Conservation (phyloP, 2,888 invertebrate species). For the Caenorhabditis macrosperma region DNA sequence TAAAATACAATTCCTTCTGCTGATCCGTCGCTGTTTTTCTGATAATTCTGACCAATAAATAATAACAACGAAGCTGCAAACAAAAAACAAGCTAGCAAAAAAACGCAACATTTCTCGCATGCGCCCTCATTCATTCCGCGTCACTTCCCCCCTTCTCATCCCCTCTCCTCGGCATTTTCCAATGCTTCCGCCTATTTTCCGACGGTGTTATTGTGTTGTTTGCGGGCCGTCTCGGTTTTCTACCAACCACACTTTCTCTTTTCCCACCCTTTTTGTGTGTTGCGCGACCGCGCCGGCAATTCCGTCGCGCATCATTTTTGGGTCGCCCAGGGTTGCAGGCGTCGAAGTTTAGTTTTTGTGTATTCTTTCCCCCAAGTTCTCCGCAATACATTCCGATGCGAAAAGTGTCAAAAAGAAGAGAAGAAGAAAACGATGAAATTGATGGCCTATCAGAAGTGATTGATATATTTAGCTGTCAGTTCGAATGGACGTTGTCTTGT, state of each 20-base stretch:
- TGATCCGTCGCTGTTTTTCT: too few species aligned
- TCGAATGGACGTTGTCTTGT: not conserved
- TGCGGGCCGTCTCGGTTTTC: constrained; percentile 14
- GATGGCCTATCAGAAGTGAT: not conserved
- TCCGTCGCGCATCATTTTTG: constrained; percentile 13
- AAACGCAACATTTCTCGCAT: constrained; percentile 7
- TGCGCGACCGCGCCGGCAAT: not conserved
- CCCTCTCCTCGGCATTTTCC: not conserved
- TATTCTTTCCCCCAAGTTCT: not conserved
- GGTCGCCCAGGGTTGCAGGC: not conserved
- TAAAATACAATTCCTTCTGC: too few species aligned
- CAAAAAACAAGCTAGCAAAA: not conserved
- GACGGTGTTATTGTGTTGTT: constrained; percentile 44
- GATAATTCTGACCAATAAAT: too few species aligned
- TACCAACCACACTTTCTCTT: constrained; percentile 18
- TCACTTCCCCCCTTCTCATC: constrained; percentile 14
- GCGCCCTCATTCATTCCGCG: constrained; percentile 31
- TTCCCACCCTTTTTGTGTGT: constrained; percentile 27
- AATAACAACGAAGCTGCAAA: not conserved
- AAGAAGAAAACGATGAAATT: not conserved
- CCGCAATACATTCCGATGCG: not conserved
- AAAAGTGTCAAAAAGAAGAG: not conserved
- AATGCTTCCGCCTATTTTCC: constrained; percentile 22
- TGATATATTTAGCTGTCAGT: not conserved
- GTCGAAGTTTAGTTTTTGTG: not conserved